A percentile compares a stretch with the other conserved stretches of the same genome.
phyloP scores from a whole-genome alignment of 2,797 vertebrate genomes.

The Gallinago solitaria region DNA sequence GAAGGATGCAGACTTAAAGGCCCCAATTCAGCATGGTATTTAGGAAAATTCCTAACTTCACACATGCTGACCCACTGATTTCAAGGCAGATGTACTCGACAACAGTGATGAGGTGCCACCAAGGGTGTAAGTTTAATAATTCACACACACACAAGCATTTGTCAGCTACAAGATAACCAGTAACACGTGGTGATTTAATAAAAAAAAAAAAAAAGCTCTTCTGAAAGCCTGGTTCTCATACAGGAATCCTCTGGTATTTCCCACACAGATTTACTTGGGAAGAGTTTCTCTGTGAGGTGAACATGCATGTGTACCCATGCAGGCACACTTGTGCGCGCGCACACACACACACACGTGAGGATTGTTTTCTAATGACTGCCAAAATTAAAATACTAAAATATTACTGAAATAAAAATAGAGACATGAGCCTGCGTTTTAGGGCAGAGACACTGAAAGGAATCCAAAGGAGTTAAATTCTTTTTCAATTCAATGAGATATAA shows the following conservation, averaged over 20 bases:
- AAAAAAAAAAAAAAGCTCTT: not conserved
- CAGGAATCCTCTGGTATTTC: not conserved
- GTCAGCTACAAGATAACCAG: not conserved
- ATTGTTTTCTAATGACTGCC: not conserved
- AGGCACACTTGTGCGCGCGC: accelerated
- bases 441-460: not conserved
- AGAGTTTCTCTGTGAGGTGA: not conserved
- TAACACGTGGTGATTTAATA: not conserved
- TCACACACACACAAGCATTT: not conserved
- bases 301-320: accelerated
- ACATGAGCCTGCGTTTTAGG: not conserved
- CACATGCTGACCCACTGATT: not conserved
- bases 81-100: not conserved
- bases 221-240: not conserved
- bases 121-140: conserved; percentile 4
- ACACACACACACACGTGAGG: accelerated
- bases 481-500: not conserved
- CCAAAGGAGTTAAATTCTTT: not conserved
- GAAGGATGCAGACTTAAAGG: not conserved
- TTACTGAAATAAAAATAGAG: not conserved
- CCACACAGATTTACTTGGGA: not conserved
- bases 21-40: not conserved
- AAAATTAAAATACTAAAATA: not conserved
- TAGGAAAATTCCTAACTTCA: not conserved
- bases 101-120: not conserved